phyloP scores from a whole-genome alignment of 2,888 invertebrate species.

The Philaethria dido region DNA sequence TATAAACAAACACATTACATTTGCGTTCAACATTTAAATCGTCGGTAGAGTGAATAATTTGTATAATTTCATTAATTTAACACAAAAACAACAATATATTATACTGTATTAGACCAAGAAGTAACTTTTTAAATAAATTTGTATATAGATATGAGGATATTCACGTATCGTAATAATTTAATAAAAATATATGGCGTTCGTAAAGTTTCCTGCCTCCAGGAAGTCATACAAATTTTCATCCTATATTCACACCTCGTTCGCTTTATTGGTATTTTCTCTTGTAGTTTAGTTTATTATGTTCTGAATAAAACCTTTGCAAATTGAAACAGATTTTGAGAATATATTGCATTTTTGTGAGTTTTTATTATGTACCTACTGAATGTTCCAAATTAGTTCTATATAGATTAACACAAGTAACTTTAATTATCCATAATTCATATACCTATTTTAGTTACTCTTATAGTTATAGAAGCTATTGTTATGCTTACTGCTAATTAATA shows the following conservation, averaged over 20 bases:
- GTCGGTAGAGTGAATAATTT: background rate
- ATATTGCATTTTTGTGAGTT: constrained; percentile 19
- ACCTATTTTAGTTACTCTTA: no score
- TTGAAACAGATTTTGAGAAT: constrained; percentile 30
- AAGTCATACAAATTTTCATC: constrained; percentile 41
- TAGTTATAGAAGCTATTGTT: no score
- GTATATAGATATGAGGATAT: constrained; percentile 29
- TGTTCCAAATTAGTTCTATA: background rate
- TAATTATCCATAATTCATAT: no score
- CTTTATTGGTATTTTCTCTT: constrained; percentile 42
- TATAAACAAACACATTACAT: background rate
- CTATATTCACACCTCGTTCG: constrained; percentile 39
- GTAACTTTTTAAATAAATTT: background rate
- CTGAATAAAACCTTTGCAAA: constrained; percentile 29
- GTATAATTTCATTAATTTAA: background rate
- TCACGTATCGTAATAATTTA: constrained; percentile 36
- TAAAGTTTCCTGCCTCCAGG: constrained; percentile 38
- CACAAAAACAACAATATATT: background rate
- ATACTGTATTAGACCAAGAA: background rate
- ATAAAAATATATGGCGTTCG: constrained; percentile 37
- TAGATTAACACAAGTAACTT: background rate
- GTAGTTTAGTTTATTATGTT: constrained; percentile 37
- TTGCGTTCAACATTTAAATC: background rate
- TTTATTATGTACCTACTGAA: constrained; percentile 11
- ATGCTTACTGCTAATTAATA: no score